A percentile compares a stretch with the other conserved stretches of the same genome.
Evolutionary conservation across 2,888 invertebrate species (phyloP).

Genomic region (Melinaea marsaeus): DNA sequence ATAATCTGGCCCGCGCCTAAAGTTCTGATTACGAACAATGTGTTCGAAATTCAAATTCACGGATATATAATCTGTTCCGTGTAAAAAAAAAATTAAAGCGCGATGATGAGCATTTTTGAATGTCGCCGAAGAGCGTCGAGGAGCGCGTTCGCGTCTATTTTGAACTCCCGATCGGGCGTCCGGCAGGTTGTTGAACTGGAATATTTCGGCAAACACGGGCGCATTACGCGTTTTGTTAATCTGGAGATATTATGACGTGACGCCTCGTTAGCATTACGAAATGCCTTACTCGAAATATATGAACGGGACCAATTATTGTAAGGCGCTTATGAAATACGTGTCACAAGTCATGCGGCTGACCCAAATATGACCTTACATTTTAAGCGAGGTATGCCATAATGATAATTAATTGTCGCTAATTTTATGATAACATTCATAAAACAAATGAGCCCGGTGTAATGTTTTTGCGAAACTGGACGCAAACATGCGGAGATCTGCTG

Average conservation of each 20-base stretch:
- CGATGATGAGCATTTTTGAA: conserved; percentile 48
- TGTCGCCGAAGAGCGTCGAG: conserved; percentile 49
- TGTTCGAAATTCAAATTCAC: not conserved
- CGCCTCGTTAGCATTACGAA: conserved; percentile 48
- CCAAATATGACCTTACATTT: conserved; percentile 10
- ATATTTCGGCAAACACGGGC: conserved; percentile 76
- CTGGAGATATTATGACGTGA: conserved; percentile 54
- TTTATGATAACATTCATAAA: conserved; percentile 59
- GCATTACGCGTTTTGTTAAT: conserved; percentile 69
- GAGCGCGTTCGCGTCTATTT: conserved; percentile 69
- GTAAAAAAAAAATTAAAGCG: conserved; percentile 34
- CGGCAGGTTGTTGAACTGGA: conserved; percentile 76
- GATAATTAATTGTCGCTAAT: conserved; percentile 54
- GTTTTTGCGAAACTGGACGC: conserved; percentile 69
- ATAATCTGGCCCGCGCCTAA: too few species aligned
- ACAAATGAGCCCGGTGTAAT: conserved; percentile 57
- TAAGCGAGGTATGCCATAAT: conserved; percentile 44
- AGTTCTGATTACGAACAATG: too few species aligned
- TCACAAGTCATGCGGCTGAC: conserved; percentile 22
- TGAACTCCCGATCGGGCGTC: conserved; percentile 70
- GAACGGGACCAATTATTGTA: conserved; percentile 16
- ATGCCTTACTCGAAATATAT: conserved; percentile 25
- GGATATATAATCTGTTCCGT: conserved; percentile 21
- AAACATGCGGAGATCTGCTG: conserved; percentile 61
- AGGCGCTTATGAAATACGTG: conserved; percentile 13